These are phyloP conservation scores for Fringilla coelebs DNA, from an alignment of 2,797 vertebrate genomes.

Conservation along the genomic window DNA sequence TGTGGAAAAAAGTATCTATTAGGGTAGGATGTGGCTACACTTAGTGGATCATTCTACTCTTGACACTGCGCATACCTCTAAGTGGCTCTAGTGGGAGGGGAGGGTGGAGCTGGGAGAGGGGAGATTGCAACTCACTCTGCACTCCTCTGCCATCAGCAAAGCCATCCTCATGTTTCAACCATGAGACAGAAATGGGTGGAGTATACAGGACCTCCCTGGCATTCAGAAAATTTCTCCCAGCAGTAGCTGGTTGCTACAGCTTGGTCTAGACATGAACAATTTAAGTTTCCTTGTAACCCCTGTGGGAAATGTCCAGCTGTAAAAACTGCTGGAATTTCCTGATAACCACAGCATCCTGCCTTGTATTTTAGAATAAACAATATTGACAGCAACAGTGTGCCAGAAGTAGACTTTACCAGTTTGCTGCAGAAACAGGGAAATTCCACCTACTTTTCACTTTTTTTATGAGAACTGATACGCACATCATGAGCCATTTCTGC, in stretches of 20 bases:
- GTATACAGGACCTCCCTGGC: not conserved
- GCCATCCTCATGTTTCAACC: not conserved
- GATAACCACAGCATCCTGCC: not conserved
- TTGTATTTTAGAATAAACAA: slow-evolving; percentile 1
- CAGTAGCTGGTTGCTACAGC: not conserved
- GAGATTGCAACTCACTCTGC: not conserved
- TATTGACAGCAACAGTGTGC: not conserved
- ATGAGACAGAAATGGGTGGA: not conserved
- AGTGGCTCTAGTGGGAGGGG: not conserved
- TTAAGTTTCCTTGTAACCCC: not conserved
- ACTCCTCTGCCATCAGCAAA: not conserved
- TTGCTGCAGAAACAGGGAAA: slow-evolving; percentile 4
- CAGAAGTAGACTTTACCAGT: not conserved
- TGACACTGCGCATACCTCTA: not conserved
- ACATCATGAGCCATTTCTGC: not conserved
- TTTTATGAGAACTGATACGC: not conserved
- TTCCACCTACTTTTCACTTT: slow-evolving; percentile 14
- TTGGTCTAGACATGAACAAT: not conserved
- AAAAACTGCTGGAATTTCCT: slow-evolving; percentile 11
- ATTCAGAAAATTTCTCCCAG: not conserved
- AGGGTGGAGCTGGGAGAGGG: not conserved
- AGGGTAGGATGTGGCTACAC: not conserved
- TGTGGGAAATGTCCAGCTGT: not conserved
- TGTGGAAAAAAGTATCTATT: not conserved
- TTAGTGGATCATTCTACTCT: not conserved